A percentile compares a stretch with the other conserved stretches of the same genome.
These are phyloP conservation scores for Nesometra sesokonis DNA, from an alignment of 35 echinoderm and acorn worm species.

Conservation along the genomic window DNA sequence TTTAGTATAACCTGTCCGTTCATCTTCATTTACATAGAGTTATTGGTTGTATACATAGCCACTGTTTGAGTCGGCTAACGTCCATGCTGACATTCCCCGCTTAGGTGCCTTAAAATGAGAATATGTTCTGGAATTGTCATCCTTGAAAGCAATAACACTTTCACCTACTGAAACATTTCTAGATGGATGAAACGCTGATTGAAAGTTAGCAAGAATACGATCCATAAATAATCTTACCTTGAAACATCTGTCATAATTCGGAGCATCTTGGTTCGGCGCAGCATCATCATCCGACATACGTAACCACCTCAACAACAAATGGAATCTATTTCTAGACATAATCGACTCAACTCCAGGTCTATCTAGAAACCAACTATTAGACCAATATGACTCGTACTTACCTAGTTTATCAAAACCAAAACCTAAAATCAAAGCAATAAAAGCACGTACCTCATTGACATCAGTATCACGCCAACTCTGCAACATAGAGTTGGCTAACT, in stretches of 20 bases:
- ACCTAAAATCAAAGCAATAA: not conserved
- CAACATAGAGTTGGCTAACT: not conserved
- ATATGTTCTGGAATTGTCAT: constrained; percentile 5
- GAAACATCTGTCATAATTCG: not conserved
- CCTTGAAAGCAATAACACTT: constrained; percentile 10
- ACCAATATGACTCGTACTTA: not conserved
- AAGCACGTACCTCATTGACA: not conserved
- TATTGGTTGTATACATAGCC: constrained; percentile 29
- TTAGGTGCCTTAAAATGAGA: constrained; percentile 13
- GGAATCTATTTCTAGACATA: constrained; percentile 30
- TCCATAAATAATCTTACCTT: constrained; percentile 25
- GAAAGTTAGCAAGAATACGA: constrained; percentile 1
- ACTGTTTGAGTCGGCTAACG: constrained; percentile 16
- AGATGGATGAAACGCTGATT: constrained; percentile 9
- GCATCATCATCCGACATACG: constrained; percentile 8
- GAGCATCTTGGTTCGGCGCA: not conserved
- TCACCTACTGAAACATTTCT: constrained; percentile 20
- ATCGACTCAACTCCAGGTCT: not conserved
- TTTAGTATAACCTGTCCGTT: not conserved
- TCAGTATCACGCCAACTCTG: not conserved
- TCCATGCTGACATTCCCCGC: constrained; percentile 27
- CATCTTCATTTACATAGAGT: not conserved
- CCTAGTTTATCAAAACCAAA: not conserved
- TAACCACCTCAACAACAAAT: not conserved
- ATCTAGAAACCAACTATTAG: not conserved